These are phyloP conservation scores for Dolichotis patagonum DNA, from an alignment of 2,113 vertebrate species.

Conservation along the genomic window DNA sequence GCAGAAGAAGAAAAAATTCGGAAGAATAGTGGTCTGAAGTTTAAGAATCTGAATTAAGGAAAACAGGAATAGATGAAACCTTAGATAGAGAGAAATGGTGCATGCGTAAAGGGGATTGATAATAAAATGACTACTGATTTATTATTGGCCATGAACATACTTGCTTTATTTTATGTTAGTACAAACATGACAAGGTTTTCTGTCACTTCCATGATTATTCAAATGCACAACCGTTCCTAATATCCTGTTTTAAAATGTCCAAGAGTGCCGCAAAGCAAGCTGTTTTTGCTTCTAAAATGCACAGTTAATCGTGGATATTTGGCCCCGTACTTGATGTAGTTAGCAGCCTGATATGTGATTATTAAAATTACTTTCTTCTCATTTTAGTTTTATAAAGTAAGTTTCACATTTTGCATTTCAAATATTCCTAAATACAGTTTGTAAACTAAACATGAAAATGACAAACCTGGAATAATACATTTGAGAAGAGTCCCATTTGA, in stretches of 20 bases:
- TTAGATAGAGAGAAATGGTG: constrained; percentile 40
- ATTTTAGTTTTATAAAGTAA: constrained; percentile 5
- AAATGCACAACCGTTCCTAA: constrained; percentile 5
- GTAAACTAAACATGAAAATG: constrained; percentile 14
- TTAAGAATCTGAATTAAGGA: constrained; percentile 70
- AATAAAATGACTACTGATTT: constrained; percentile 26
- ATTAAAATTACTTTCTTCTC: constrained; percentile 3
- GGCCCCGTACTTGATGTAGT: not conserved
- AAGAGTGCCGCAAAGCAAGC: not conserved
- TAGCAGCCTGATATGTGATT: not conserved
- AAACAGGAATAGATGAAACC: constrained; percentile 50
- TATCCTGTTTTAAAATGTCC: not conserved
- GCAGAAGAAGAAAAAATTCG: not conserved
- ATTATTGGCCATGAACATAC: not conserved
- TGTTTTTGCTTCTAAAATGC: not conserved
- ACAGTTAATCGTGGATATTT: not conserved
- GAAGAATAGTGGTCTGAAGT: constrained; percentile 51
- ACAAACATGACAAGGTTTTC: constrained; percentile 33
- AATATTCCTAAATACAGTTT: constrained; percentile 40
- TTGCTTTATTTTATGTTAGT: constrained; percentile 35
- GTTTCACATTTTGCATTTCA: constrained; percentile 33
- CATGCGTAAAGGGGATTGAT: constrained; percentile 63
- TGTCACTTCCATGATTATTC: not conserved
- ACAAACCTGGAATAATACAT: not conserved
- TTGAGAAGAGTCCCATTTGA: constrained; percentile 20